A percentile compares a stretch with the other conserved stretches of the same genome.
phyloP scores from a whole-genome alignment of 2,888 invertebrate genomes.

The Kuschelorhynchus macadamiae region DNA sequence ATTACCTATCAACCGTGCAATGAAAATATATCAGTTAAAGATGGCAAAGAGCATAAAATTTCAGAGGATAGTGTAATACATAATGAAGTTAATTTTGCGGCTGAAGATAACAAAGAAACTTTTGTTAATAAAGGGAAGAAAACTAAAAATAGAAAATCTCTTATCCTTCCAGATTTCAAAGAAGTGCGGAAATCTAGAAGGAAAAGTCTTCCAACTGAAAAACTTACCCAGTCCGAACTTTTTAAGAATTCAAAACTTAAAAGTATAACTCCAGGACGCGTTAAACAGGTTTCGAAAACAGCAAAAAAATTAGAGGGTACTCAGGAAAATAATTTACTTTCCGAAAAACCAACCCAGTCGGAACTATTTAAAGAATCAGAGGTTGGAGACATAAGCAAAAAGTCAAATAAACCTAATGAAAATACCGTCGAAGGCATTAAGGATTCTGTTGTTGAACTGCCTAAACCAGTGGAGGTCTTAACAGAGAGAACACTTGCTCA shows the following conservation, averaged over 20 bases:
- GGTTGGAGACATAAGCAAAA: no score
- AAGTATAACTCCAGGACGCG: not conserved
- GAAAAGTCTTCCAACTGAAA: constrained; percentile 23
- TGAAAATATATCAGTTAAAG: no score
- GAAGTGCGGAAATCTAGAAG: constrained; percentile 19
- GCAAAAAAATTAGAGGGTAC: not conserved
- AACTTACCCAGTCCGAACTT: constrained; percentile 10
- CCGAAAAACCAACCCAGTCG: constrained; percentile 3
- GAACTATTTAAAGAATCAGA: constrained; percentile 16
- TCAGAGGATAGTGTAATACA: no score
- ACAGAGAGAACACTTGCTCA: not conserved
- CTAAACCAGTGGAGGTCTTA: not conserved
- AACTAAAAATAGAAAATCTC: constrained; percentile 1
- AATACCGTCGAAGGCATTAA: no score
- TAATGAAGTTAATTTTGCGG: no score
- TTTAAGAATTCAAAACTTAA: constrained; percentile 9
- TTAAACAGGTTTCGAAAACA: not conserved
- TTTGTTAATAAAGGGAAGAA: not conserved
- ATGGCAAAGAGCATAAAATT: no score
- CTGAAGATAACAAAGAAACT: no score
- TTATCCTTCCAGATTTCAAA: not conserved
- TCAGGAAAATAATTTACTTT: not conserved
- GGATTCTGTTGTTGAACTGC: not conserved
- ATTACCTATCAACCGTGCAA: no score
- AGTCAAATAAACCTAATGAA: no score